Conservation (phyloP, 1,140 invertebrate genomes). For the Drosophila persimilis region DNA sequence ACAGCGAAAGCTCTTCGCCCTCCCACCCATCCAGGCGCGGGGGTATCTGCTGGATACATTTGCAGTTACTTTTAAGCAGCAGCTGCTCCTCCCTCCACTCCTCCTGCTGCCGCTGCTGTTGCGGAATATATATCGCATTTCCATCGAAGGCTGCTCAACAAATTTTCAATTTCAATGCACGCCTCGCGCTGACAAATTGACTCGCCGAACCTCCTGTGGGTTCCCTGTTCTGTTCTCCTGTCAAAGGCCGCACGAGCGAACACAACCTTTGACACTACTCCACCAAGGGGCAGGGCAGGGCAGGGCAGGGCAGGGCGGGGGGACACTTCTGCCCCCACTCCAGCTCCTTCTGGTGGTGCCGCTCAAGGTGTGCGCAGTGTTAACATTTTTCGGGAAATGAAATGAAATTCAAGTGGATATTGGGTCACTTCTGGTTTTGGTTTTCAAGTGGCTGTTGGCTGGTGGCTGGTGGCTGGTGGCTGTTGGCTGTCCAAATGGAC, state of each 20-base stretch:
- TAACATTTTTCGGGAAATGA: slow-evolving; percentile 53
- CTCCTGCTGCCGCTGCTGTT: background rate
- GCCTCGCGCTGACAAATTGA: slow-evolving; percentile 68
- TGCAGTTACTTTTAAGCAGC: slow-evolving; percentile 1
- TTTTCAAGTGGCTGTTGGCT: slow-evolving; percentile 43
- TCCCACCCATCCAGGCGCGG: no score
- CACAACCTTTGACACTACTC: slow-evolving; percentile 71
- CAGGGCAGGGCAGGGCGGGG: slow-evolving; percentile 8
- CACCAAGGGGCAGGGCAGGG: slow-evolving; percentile 6
- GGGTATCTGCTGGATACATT: no score
- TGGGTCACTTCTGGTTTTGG: slow-evolving; percentile 69
- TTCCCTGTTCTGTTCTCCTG: slow-evolving; percentile 18
- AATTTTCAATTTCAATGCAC: slow-evolving; percentile 69
- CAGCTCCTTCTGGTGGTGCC: background rate
- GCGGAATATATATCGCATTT: slow-evolving; percentile 59
- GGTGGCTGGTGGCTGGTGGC: slow-evolving; percentile 5
- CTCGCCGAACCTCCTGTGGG: slow-evolving; percentile 31
- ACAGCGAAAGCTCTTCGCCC: no score
- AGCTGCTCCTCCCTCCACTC: slow-evolving; percentile 24
- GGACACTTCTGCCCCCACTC: no score
- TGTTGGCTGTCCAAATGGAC: background rate
- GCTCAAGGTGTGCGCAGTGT: slow-evolving; percentile 39
- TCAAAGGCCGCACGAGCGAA: slow-evolving; percentile 62
- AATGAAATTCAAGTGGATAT: slow-evolving; percentile 76
- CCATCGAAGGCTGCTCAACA: slow-evolving; percentile 52